Percentiles rank a stretch among this genome's conserved stretches.
These are phyloP conservation scores for Microtus ochrogaster DNA, from an alignment of 2,113 vertebrate species.

Conservation along the genomic window DNA sequence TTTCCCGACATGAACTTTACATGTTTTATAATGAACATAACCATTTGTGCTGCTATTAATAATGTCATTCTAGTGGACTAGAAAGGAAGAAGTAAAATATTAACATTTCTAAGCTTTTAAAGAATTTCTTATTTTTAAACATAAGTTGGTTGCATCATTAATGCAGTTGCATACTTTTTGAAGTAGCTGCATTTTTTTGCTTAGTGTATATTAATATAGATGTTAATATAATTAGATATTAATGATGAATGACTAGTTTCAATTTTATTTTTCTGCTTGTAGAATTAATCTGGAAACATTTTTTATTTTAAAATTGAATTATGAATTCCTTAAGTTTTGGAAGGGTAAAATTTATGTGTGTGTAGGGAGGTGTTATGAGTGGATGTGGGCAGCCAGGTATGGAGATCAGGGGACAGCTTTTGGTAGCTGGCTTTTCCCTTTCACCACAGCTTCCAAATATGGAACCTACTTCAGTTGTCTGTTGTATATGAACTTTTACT, in stretches of 20 bases:
- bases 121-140: neutral
- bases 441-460: neutral
- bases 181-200: constrained; percentile 2
- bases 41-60: neutral
- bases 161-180: neutral
- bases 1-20: constrained; percentile 6
- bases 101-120: neutral
- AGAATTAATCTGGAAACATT: neutral
- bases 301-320: neutral
- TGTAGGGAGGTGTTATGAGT: too few relatives aligned
- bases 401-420: neutral
- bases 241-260: neutral
- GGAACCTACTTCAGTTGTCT: neutral
- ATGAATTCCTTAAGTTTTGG: neutral
- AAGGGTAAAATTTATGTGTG: neutral
- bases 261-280: constrained; percentile 26
- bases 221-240: neutral
- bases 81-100: neutral
- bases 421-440: neutral
- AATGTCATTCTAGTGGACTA: neutral
- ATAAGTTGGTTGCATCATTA: neutral
- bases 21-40: constrained; percentile 3
- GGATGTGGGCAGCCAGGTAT: neutral
- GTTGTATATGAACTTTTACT: neutral
- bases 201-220: neutral